Percentiles rank a stretch among this genome's conserved stretches.
These are phyloP conservation scores for Maccullochella peelii DNA, from an alignment of 2,113 vertebrate species.

Conservation along the genomic window DNA sequence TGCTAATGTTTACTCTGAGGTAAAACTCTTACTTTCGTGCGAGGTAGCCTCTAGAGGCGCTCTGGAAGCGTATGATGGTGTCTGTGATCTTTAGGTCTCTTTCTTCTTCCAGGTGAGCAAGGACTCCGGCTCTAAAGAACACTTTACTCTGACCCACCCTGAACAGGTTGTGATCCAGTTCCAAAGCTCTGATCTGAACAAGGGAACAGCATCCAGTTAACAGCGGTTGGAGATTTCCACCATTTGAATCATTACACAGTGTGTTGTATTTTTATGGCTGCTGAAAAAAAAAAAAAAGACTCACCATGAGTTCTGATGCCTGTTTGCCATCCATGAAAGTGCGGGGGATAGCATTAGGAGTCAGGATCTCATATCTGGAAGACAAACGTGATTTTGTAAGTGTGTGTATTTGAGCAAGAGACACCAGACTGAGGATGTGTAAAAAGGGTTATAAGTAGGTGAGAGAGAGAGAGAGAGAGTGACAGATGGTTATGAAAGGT, in stretches of 20 bases:
- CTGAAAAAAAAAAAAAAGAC: slow-evolving; percentile 23
- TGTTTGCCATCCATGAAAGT: slow-evolving; percentile 96
- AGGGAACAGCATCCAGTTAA: neutral
- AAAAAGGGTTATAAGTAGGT: slow-evolving; percentile 7
- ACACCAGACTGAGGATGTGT: neutral
- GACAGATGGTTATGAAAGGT: slow-evolving; percentile 21
- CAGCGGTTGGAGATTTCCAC: neutral
- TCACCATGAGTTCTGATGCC: slow-evolving; percentile 92
- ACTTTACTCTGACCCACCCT: slow-evolving; percentile 94
- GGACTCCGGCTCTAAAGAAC: slow-evolving; percentile 93
- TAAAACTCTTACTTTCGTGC: slow-evolving; percentile 87
- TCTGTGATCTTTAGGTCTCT: slow-evolving; percentile 94
- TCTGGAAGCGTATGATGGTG: slow-evolving; percentile 94
- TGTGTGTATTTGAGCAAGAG: neutral
- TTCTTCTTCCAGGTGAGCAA: slow-evolving; percentile 93
- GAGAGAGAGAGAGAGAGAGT: neutral
- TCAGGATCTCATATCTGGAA: slow-evolving; percentile 92
- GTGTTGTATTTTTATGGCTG: neutral
- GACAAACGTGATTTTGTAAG: slow-evolving; percentile 25
- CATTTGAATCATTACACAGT: neutral
- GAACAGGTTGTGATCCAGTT: slow-evolving; percentile 91
- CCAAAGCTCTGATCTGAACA: slow-evolving; percentile 89
- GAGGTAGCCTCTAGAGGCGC: slow-evolving; percentile 89
- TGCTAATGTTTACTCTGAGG: neutral
- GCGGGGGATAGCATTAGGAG: slow-evolving; percentile 93